phyloP scores from a whole-genome alignment of 2,888 invertebrate genomes.

The Empis livida region DNA sequence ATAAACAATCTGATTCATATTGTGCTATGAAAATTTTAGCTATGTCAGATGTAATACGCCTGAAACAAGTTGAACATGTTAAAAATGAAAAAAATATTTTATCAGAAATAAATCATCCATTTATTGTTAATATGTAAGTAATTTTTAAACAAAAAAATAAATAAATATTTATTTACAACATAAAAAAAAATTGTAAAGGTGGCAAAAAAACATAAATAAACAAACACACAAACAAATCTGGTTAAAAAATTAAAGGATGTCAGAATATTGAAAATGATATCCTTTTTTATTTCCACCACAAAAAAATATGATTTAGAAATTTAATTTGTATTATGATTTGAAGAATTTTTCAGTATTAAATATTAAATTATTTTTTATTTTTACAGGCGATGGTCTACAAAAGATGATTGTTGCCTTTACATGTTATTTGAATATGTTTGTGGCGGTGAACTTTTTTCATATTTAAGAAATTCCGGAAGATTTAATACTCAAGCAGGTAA shows the following conservation, averaged over 20 bases:
- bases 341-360: neutral
- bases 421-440: constrained; percentile 96
- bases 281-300: no score
- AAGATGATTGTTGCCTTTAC: constrained; percentile 82
- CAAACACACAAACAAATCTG: no score
- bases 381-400: constrained; percentile 77
- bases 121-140: constrained; percentile 91
- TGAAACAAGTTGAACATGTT: constrained; percentile 95
- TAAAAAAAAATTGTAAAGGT: neutral
- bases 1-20: constrained; percentile 67
- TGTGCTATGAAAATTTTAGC: constrained; percentile 91
- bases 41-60: constrained; percentile 83
- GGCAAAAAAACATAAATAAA: neutral
- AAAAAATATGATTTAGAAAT: no score
- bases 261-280: no score
- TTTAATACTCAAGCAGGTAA: constrained; percentile 72
- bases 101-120: constrained; percentile 83
- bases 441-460: constrained; percentile 94
- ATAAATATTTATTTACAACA: neutral
- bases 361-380: neutral
- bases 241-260: no score
- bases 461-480: constrained; percentile 80
- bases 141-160: constrained; percentile 11
- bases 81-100: constrained; percentile 93
- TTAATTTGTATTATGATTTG: no score